Base-by-base conservation (phyloP, 1,140 invertebrate species). In the Cyphomyrmex costatus region DNA sequence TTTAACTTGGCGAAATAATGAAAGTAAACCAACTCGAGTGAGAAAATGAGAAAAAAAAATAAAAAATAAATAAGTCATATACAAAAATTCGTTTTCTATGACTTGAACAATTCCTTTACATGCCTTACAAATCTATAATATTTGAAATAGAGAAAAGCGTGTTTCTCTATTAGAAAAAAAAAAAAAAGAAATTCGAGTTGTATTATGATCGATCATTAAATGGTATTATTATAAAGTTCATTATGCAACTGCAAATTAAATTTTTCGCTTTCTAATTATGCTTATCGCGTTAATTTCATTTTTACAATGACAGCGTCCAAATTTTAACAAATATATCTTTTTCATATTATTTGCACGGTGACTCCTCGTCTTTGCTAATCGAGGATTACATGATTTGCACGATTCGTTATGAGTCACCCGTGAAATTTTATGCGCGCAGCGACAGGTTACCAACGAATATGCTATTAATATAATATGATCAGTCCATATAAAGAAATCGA, bases 61-160 rank as follows among this genome's bases (percentile, higher is more conserved):
- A 16, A 49, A 33, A 87, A 66, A 92, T 66, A 78, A 73, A 46
- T 73, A 65, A 77, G 36, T 60, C 73, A 61, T 53, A 61, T 86
- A 89, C 60, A 89, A 89, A 89, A 89, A 86, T 89, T 83, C 42
- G 19, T 19, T 24, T 73, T 19, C 42, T 65, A 5, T 42, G 0
- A 6, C 5, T 19, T 33, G 46, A 46, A 76, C 33, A 21, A 70
- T 76, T 70, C 27, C 53, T 77, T 71, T 77, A 60, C 76, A 71
- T 33, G 63, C 71, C 53, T 86, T 76, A 80, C 65, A 89, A 86
- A 61, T 46, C 24, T 73, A 24, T 10, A 36, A 46, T 73, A 33
- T 74, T 21, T 19, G 36, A 8, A 60, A 46, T 10, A 66, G 27
- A 79, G 6, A 61, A 6, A 36, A 21, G 33, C 5, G 10, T n/a